phyloP scores from a whole-genome alignment of 2,888 invertebrate species.

The Subacronicta megacephala region DNA sequence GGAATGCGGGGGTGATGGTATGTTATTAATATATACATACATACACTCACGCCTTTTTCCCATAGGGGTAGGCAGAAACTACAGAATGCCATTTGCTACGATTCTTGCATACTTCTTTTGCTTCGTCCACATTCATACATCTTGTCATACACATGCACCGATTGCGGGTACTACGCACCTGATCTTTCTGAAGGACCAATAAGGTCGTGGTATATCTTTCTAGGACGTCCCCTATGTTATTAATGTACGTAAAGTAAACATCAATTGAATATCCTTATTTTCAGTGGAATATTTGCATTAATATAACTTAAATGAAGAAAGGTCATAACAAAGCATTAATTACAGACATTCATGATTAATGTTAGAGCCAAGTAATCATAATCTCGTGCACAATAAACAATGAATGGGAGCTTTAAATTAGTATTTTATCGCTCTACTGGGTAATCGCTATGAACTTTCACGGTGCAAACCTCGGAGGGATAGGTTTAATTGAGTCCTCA shows the following conservation, averaged over 20 bases:
- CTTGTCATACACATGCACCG: too few species aligned
- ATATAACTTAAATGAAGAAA: slow-evolving; percentile 22
- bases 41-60: too few species aligned
- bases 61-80: too few species aligned
- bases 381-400: slow-evolving; percentile 16
- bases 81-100: too few species aligned
- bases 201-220: too few species aligned
- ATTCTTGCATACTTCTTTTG: too few species aligned
- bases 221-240: too few species aligned
- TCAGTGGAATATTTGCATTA: background rate
- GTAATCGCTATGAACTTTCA: background rate
- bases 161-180: too few species aligned
- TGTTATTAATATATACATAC: too few species aligned
- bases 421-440: slow-evolving; percentile 3
- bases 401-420: slow-evolving; percentile 5
- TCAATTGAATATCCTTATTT: background rate
- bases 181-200: too few species aligned
- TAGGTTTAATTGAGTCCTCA: background rate
- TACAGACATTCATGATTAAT: slow-evolving; percentile 32
- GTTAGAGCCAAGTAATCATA: slow-evolving; percentile 21
- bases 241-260: background rate
- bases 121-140: too few species aligned
- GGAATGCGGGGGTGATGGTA: too few species aligned
- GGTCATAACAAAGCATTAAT: slow-evolving; percentile 32
- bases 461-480: background rate